Evolutionary conservation across 2,797 vertebrate genomes (phyloP).

Genomic region (Pelochelys cantorii): DNA sequence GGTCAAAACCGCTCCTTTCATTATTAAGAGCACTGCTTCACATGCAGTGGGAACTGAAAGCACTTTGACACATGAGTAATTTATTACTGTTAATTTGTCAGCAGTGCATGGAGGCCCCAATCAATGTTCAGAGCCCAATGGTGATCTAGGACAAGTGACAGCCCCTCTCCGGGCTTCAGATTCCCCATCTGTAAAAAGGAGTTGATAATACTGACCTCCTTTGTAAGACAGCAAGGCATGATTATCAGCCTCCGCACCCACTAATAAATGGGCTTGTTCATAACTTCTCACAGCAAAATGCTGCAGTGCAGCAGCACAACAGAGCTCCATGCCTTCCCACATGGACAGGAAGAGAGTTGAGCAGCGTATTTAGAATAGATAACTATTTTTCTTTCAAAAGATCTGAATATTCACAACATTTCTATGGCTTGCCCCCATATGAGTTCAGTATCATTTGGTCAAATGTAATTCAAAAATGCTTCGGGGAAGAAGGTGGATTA

Average conservation of each 20-base stretch:
- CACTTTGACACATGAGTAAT: not conserved
- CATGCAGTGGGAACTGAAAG: not conserved
- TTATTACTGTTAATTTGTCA: not conserved
- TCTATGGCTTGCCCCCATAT: not conserved
- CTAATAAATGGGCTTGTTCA: not conserved
- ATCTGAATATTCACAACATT: not conserved
- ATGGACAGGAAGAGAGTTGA: not conserved
- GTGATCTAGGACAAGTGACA: too few relatives aligned
- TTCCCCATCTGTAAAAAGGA: too few relatives aligned
- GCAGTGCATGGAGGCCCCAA: not conserved
- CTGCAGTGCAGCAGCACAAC: not conserved
- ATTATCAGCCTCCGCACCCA: not conserved
- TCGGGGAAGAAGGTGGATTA: not conserved
- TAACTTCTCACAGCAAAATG: not conserved
- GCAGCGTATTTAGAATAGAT: not conserved
- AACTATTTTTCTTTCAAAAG: not conserved
- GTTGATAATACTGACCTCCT: too few relatives aligned
- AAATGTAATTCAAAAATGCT: not conserved
- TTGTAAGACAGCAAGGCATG: too few relatives aligned
- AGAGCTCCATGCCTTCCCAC: not conserved
- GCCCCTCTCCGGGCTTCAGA: too few relatives aligned
- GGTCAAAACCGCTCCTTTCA: not conserved
- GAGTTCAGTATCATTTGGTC: not conserved
- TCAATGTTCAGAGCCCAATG: not conserved
- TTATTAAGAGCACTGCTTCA: not conserved